These are phyloP conservation scores for Anguilla megastoma DNA, from an alignment of 2,797 vertebrate genomes.

Conservation along the genomic window DNA sequence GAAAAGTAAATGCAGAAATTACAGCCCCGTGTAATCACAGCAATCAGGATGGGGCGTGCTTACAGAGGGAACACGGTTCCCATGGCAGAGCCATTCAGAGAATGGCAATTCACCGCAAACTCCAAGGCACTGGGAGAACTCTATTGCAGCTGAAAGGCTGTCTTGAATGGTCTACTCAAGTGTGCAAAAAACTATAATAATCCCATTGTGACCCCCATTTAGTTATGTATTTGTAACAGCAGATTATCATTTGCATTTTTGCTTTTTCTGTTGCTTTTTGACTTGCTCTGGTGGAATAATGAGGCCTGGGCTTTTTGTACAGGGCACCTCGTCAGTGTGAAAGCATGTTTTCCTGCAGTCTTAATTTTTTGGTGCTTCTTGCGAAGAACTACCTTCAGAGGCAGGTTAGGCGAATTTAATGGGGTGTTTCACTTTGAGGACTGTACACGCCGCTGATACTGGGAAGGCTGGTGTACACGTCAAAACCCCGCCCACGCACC, in stretches of 20 bases:
- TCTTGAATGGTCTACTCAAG: neutral
- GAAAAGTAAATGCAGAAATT: neutral
- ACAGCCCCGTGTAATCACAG: neutral
- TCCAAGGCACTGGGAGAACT: neutral
- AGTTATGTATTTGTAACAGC: neutral
- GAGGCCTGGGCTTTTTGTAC: neutral
- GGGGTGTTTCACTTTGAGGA: neutral
- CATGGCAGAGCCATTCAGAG: neutral
- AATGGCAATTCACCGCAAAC: neutral
- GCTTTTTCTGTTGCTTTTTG: neutral
- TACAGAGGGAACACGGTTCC: neutral
- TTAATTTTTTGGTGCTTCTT: neutral
- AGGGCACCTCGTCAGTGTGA: neutral
- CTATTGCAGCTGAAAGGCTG: neutral
- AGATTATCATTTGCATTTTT: neutral
- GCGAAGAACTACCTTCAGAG: neutral
- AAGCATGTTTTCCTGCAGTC: neutral
- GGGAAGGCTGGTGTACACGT: neutral
- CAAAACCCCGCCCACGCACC: neutral
- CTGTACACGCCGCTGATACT: neutral
- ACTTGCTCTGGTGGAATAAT: neutral
- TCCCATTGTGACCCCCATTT: neutral
- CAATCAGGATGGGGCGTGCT: neutral
- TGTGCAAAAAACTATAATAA: slow-evolving; percentile 8
- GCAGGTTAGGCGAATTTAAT: neutral